phyloP scores from a whole-genome alignment of 2,797 vertebrate species.

The Hapalemur alaotrensis region DNA sequence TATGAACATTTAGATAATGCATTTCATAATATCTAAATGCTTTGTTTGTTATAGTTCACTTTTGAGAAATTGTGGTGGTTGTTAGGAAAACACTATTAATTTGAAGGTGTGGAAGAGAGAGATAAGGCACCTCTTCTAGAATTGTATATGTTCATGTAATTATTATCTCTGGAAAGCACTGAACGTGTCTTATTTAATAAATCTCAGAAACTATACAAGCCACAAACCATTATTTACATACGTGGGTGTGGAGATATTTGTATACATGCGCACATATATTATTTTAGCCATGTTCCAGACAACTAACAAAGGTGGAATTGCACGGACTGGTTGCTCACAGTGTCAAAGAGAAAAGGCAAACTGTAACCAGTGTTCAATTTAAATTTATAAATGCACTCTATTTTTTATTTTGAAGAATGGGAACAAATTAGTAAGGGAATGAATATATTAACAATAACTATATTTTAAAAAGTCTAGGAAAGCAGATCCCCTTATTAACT shows the following conservation, averaged over 20 bases:
- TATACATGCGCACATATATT: not conserved
- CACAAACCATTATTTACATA: conserved; percentile 41
- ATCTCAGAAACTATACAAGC: conserved; percentile 33
- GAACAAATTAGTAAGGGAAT: not conserved
- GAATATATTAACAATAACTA: not conserved
- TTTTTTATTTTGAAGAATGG: conserved; percentile 17
- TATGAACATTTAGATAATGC: conserved; percentile 61
- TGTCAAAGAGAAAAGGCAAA: not conserved
- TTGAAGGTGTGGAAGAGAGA: conserved; percentile 60
- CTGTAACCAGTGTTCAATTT: not conserved
- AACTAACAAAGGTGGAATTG: conserved; percentile 8
- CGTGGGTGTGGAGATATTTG: not conserved
- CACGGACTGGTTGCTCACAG: not conserved
- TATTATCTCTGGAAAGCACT: conserved; percentile 51
- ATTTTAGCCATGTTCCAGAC: conserved; percentile 4
- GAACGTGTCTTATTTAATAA: conserved; percentile 47
- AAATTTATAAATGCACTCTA: not conserved
- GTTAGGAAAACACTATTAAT: conserved; percentile 67
- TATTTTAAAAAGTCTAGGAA: conserved; percentile 9
- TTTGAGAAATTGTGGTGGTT: conserved; percentile 67
- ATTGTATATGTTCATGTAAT: conserved; percentile 42
- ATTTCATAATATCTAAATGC: conserved; percentile 73
- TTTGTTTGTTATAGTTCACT: conserved; percentile 71
- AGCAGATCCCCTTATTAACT: not conserved
- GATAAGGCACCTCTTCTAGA: conserved; percentile 59